Base-by-base conservation (phyloP, 2,797 vertebrate genomes). In the Neopelma chrysocephalum region DNA sequence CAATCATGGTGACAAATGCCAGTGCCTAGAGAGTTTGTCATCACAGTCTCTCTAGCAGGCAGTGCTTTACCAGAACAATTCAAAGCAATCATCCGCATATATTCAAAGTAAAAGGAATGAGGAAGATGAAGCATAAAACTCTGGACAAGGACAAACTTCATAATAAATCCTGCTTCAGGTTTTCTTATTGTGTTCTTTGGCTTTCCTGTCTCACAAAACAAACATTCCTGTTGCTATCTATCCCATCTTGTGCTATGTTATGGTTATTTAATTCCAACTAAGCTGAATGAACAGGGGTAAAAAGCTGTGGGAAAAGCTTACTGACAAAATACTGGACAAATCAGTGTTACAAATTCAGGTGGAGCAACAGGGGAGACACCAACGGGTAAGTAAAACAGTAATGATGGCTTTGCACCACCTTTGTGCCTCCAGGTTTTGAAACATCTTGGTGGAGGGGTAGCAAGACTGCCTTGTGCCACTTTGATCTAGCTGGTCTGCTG, bases 101-200 rank as follows among this genome's bases (percentile, higher is more conserved):
- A 97, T 90, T 92, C 80, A 95, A 96, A 97, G 94, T 69, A 70
- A 95, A 97, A 92, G 48, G 48, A 89, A 82, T 62, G 75, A 89
- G n/a, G 31, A 93, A 95, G 89, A 86, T 68, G 64, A 92, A 95
- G 31, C 15, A 1, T 57, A 91, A 94, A 95, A 83, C 48, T 60
- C 45, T 73, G 73, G 42, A 58, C 23, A 56, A 64, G 65, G 79
- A 94, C 71, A 94, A 96, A 89, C 57, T 51, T 91, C 32, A 17
- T 87, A 83, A 47, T 95, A 96, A 96, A 93, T 94, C 72, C 60
- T 87, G 5, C 42, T 36, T 94, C 15, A 77, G 34, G 47, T 96
- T 95, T 94, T 94, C 56, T 75, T 50, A 58, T 15, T 89, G 70
- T 72, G 42, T 79, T 94, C 54, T 92, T 93, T 95, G 87, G 64